Conservation (phyloP, 2,113 vertebrate species). For the Acanthochromis polyacanthus region DNA sequence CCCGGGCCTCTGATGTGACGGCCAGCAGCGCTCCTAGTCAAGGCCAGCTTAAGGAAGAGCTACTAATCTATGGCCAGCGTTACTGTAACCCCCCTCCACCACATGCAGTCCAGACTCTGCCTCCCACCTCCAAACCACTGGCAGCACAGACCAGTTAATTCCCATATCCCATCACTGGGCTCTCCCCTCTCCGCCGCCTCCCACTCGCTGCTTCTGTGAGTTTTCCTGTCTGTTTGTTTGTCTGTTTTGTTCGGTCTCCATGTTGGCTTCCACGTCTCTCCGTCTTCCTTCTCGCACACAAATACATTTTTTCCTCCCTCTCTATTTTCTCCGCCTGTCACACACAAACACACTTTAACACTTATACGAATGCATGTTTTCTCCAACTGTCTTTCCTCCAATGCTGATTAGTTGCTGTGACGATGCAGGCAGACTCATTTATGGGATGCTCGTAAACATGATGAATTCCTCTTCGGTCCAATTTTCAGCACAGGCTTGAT, state of each 20-base stretch:
- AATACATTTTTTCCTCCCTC: conserved; percentile 10
- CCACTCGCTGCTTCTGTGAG: conserved; percentile 39
- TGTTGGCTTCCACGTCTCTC: conserved; percentile 25
- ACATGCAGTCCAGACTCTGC: conserved; percentile 37
- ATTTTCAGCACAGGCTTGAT: conserved; percentile 22
- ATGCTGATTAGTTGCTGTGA: conserved; percentile 34
- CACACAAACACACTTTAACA: conserved; percentile 30
- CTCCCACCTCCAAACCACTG: conserved; percentile 58
- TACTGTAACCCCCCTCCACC: conserved; percentile 37
- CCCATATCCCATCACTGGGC: conserved; percentile 47
- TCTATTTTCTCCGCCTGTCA: conserved; percentile 22
- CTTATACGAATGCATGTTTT: conserved; percentile 15
- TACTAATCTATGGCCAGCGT: conserved; percentile 55
- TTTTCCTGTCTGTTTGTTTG: conserved; percentile 55
- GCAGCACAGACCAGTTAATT: conserved; percentile 49
- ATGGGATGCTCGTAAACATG: conserved; percentile 59
- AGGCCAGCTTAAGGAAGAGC: conserved; percentile 52
- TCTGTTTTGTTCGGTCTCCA: conserved; percentile 60
- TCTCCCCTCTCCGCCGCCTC: conserved; percentile 32
- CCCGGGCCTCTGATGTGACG: conserved; percentile 61
- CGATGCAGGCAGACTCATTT: conserved; percentile 46
- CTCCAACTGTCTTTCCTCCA: conserved; percentile 23
- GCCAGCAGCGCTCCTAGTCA: conserved; percentile 56
- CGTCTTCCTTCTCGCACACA: conserved; percentile 22
- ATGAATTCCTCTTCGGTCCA: conserved; percentile 45